These are phyloP conservation scores for Eubucco bourcierii DNA, from an alignment of 2,113 vertebrate species.

Conservation along the genomic window DNA sequence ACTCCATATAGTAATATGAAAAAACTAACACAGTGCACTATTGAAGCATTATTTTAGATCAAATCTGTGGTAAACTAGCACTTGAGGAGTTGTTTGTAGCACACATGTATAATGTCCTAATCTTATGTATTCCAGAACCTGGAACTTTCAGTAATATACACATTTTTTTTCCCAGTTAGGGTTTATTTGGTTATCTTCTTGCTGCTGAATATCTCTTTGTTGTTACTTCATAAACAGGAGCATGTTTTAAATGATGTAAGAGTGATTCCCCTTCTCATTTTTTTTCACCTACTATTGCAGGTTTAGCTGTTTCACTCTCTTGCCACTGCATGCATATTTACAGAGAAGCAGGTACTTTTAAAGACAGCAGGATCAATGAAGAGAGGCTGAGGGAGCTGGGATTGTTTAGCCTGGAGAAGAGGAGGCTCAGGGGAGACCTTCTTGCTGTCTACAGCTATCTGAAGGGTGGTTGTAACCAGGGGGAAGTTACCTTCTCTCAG, in stretches of 20 bases:
- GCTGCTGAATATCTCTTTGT: neutral
- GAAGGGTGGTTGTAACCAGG: too few relatives aligned
- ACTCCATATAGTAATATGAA: neutral
- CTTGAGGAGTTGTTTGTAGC: neutral
- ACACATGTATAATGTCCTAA: neutral
- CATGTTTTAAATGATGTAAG: neutral
- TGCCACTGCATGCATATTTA: neutral
- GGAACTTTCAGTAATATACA: neutral
- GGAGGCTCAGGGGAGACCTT: too few relatives aligned
- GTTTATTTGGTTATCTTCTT: neutral
- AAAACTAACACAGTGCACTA: neutral
- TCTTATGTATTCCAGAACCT: neutral
- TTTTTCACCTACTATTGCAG: neutral
- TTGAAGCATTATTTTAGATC: constrained; percentile 8
- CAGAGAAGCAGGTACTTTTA: neutral
- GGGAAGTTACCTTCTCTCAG: too few relatives aligned
- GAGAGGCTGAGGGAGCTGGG: too few relatives aligned
- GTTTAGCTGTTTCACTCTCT: neutral
- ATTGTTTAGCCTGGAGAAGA: too few relatives aligned
- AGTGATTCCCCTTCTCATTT: neutral
- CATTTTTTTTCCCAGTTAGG: neutral
- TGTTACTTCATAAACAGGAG: neutral
- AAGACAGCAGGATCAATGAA: neutral
- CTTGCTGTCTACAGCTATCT: too few relatives aligned
- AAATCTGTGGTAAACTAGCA: neutral